phyloP scores from a whole-genome alignment of 2,797 vertebrate genomes.

The Sphaeramia orbicularis region DNA sequence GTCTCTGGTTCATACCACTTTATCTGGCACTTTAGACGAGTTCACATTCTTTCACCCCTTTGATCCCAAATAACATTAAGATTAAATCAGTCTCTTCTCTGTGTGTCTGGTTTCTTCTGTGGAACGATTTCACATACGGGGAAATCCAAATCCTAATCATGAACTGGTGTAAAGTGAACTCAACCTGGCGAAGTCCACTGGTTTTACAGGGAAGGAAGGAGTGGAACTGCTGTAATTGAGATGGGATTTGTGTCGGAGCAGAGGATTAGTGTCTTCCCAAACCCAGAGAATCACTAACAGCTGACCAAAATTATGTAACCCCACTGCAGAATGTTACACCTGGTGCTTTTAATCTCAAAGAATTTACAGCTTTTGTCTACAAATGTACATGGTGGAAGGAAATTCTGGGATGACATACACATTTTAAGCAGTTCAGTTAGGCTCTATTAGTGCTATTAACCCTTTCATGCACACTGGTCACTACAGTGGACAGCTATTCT shows the following conservation, averaged over 20 bases:
- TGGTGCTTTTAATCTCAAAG: slow-evolving; percentile 1
- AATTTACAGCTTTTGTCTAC: too few species aligned
- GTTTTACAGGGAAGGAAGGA: background rate
- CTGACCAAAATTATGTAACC: slow-evolving; percentile 41
- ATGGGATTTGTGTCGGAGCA: slow-evolving; percentile 41
- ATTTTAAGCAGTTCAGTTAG: too few species aligned
- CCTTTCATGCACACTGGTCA: too few species aligned
- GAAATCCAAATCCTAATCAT: slow-evolving; percentile 9
- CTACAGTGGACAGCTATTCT: too few species aligned
- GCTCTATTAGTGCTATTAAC: too few species aligned
- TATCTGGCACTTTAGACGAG: background rate
- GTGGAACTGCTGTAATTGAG: slow-evolving; percentile 35
- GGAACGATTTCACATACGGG: slow-evolving; percentile 11
- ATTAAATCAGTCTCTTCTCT: slow-evolving; percentile 19
- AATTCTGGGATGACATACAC: too few species aligned
- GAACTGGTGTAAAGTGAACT: background rate
- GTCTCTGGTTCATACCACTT: slow-evolving; percentile 9
- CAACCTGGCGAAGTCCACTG: slow-evolving; percentile 7
- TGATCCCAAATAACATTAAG: slow-evolving; percentile 27
- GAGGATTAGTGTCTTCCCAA: slow-evolving; percentile 52
- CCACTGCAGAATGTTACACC: background rate
- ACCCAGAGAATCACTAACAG: slow-evolving; percentile 35
- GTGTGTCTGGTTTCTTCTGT: slow-evolving; percentile 27
- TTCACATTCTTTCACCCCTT: slow-evolving; percentile 35
- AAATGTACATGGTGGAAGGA: too few species aligned